Base-by-base conservation (phyloP, 1,140 invertebrate species). In the Triops longicaudatus region DNA sequence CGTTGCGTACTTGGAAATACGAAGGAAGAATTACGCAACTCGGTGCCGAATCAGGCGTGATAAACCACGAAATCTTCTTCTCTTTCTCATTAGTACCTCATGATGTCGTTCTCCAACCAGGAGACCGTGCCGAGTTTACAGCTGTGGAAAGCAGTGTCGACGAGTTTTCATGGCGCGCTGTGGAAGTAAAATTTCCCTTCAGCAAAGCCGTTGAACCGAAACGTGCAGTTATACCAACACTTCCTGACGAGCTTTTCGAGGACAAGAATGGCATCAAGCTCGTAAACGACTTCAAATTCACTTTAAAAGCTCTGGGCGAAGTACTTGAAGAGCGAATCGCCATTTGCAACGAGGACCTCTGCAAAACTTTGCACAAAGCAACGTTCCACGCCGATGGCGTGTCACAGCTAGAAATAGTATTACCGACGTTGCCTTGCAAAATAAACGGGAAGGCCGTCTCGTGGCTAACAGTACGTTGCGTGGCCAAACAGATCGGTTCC, bases 401-500 rank as follows among this genome's bases (percentile, higher is more conserved):
- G n/a, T 26, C 26, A n/a, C 74, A 44, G 26, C 74, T 75, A 63
- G 73, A 31, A 43, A 17, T 17, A 41, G 27, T 37, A 50, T 41
- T 27, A 76, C 27, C 14, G 9, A 17, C 5, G 26, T 31, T 31
- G 26, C 71, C 42, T 26, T 42, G 31, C 4, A n/a, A 27, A 28
- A 44, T 42, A 26, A 73, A 72, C 9, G 73, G 43, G n/a, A 74
- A 37, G 28, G 26, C 27, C 9, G 71, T 50, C 22, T 41, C 44
- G 27, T 50, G 72, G 22, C 44, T 80, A 4, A 63, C 22, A 37
- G 22, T 81, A n/a, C 44, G 78, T 26, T 78, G 78, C 44, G 73
- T 76, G 0, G 85, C 86, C 0, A 87, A 84, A 83, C 87, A 85
- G 74, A 80, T 89, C 73, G 91, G 91, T 4, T 81, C 80, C 31